phyloP scores from a whole-genome alignment of 2,113 vertebrate species.

The Symphodus melops region DNA sequence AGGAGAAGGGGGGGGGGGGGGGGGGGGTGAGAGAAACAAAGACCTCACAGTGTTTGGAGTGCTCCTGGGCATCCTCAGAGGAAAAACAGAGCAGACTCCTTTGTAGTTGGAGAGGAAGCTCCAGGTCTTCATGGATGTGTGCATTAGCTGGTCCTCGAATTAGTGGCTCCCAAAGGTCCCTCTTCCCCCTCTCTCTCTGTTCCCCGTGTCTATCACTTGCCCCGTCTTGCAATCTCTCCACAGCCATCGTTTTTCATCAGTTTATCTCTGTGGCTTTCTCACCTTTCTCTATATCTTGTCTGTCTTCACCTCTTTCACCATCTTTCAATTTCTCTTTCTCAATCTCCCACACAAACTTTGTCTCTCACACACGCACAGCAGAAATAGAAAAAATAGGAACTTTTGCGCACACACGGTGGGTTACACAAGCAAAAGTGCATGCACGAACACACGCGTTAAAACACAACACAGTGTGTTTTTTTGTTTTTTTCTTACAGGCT shows the following conservation, averaged over 20 bases:
- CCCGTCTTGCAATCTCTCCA: slow-evolving; percentile 41
- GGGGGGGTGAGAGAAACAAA: slow-evolving; percentile 62
- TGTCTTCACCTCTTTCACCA: slow-evolving; percentile 35
- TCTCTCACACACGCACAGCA: slow-evolving; percentile 20
- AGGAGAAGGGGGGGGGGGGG: slow-evolving; percentile 21
- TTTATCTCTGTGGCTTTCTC: slow-evolving; percentile 51
- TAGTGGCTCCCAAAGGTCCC: slow-evolving; percentile 60
- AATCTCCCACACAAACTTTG: slow-evolving; percentile 61
- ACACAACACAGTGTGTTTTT: slow-evolving; percentile 27
- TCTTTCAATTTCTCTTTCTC: slow-evolving; percentile 49
- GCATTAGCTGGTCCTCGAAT: slow-evolving; percentile 72
- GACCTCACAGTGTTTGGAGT: slow-evolving; percentile 72
- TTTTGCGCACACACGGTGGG: slow-evolving; percentile 25
- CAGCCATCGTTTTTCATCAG: slow-evolving; percentile 42
- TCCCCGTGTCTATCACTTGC: slow-evolving; percentile 40
- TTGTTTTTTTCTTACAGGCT: slow-evolving; percentile 48
- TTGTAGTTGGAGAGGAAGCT: slow-evolving; percentile 74
- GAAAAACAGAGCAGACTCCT: slow-evolving; percentile 65
- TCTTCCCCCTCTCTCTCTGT: slow-evolving; percentile 22
- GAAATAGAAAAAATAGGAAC: slow-evolving; percentile 62
- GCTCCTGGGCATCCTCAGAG: slow-evolving; percentile 76
- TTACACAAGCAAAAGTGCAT: slow-evolving; percentile 31
- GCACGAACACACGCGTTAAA: slow-evolving; percentile 4
- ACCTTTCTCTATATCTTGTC: slow-evolving; percentile 41
- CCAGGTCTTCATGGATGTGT: slow-evolving; percentile 69